Conservation (phyloP, 2,797 vertebrate genomes). For the Phoebastria nigripes region DNA sequence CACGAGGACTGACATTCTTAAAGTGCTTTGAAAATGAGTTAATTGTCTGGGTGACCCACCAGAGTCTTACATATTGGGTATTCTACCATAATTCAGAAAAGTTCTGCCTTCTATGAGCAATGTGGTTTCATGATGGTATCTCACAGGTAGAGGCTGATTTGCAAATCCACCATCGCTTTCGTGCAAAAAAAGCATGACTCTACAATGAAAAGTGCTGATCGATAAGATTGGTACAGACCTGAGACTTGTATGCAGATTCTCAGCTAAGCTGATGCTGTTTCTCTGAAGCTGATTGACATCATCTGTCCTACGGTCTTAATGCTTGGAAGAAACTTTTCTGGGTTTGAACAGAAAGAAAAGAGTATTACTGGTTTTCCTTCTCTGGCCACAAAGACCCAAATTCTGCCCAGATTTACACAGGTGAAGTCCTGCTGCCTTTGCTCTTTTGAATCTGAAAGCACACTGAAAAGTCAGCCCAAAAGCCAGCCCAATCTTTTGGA, state of each 20-base stretch:
- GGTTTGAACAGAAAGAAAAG: not conserved
- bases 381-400: not conserved
- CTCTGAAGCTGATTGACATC: not conserved
- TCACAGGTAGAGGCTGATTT: not conserved
- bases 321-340: not conserved
- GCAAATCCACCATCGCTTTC: not conserved
- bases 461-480: not conserved
- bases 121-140: not conserved
- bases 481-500: not conserved
- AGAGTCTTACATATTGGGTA: not conserved
- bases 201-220: not conserved
- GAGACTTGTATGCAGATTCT: not conserved
- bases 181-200: not conserved
- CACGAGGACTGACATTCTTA: not conserved
- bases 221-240: not conserved
- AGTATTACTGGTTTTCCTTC: not conserved
- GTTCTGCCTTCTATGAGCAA: not conserved
- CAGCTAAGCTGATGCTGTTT: not conserved
- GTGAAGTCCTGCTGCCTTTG: not conserved
- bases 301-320: rapidly evolving
- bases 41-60: not conserved
- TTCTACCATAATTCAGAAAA: not conserved
- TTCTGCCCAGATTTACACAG: not conserved
- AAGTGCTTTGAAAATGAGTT: not conserved
- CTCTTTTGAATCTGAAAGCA: not conserved